Conservation (phyloP, 1,140 invertebrate genomes). For the Chrysomallon squamiferum region DNA sequence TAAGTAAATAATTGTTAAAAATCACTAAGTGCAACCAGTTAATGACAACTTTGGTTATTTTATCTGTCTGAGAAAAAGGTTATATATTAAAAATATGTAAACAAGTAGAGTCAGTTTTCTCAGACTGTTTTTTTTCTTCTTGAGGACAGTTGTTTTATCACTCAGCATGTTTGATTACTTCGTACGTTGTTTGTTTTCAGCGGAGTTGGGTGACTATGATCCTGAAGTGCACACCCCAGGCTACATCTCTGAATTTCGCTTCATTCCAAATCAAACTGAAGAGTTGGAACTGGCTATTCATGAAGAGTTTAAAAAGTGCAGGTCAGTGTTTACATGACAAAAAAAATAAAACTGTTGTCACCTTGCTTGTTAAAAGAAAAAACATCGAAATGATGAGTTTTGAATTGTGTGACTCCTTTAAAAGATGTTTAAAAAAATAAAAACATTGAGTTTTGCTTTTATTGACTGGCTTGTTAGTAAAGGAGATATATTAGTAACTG, state of each 20-base stretch:
- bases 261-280: conserved; percentile 82
- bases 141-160: too few relatives aligned
- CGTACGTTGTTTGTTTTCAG: conserved; percentile 72
- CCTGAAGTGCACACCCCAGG: conserved; percentile 87
- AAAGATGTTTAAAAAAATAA: too few relatives aligned
- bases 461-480: background rate
- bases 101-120: too few relatives aligned
- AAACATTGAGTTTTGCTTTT: too few relatives aligned
- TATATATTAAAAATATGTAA: too few relatives aligned
- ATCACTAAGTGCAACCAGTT: too few relatives aligned
- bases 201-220: conserved; percentile 97
- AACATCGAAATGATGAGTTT: background rate
- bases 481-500: background rate
- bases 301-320: conserved; percentile 83
- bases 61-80: too few relatives aligned
- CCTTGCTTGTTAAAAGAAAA: background rate
- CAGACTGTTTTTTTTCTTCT: too few relatives aligned
- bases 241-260: conserved; percentile 96
- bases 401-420: too few relatives aligned
- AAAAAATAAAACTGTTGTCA: background rate
- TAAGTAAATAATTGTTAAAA: too few relatives aligned
- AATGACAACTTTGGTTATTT: too few relatives aligned
- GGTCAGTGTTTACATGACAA: conserved; percentile 60
- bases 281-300: conserved; percentile 88
- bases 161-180: too few relatives aligned